Base-by-base conservation (phyloP, 1,140 invertebrate species). In the Samia ricini region DNA sequence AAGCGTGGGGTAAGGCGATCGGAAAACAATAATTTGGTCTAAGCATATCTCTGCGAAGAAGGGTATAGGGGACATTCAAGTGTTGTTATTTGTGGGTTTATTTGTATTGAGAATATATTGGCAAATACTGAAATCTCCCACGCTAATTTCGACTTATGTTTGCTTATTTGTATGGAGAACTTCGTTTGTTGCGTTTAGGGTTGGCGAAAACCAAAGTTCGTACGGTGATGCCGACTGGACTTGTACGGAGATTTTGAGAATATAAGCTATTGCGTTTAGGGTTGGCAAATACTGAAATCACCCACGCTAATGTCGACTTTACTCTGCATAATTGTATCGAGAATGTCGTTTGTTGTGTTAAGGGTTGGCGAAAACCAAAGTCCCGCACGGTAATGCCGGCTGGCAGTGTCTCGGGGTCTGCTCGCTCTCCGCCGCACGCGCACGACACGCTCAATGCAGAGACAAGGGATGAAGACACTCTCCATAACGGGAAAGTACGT, bases 281-380 rank as follows among this genome's bases (percentile, higher is more conserved):
- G n/a, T n/a, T n/a, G n/a, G n/a, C n/a, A n/a, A n/a, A n/a, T n/a
- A n/a, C n/a, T n/a, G n/a, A n/a, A n/a, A n/a, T n/a, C n/a, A n/a
- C n/a, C n/a, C n/a, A n/a, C n/a, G n/a, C n/a, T n/a, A n/a, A n/a
- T n/a, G n/a, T n/a, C 33, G 33, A 36, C 15, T 36, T 3, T 49
- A 49, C 12, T 49, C 48, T 5, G 19, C 19, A 5, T 3, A 49
- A 49, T 49, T 49, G 4, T 49, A 15, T 49, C 12, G 33, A 15
- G 15, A 36, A 36, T 36, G 4, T 26, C 33, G 33, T 10, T 42
- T 15, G 33, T 42, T 42, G 12, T 15, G n/a, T 19, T 0, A 91
- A 95, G 94, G 94, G 93, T 73, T 95, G 94, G 94, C 93, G 94
- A 90, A 95, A 95, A 91, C 93, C 94, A 77, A 95, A 95, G 88